Evolutionary conservation across 2,113 vertebrate species (phyloP).

Genomic region (Entosphenus tridentatus): DNA sequence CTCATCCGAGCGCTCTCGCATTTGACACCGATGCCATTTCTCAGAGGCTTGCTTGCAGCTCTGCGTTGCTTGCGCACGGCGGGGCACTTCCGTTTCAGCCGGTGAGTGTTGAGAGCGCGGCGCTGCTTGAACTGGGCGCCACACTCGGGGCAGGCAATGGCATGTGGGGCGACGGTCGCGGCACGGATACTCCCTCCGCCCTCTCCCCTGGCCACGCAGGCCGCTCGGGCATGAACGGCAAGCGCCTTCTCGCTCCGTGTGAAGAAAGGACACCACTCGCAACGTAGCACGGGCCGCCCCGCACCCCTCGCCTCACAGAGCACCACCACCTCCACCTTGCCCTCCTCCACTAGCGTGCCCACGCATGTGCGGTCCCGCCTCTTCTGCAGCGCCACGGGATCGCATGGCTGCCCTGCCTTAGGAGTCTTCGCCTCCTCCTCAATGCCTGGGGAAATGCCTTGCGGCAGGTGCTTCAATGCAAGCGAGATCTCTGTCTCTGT

Average conservation of each 20-base stretch:
- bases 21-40: background rate
- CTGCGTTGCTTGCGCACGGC: conserved; percentile 17
- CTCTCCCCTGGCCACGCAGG: conserved; percentile 28
- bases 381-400: conserved; percentile 17
- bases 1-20: too few relatives aligned
- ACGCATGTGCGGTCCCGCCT: conserved; percentile 66
- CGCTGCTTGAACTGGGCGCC: conserved; percentile 58
- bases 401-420: too few relatives aligned
- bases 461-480: too few relatives aligned
- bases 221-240: conserved; percentile 28
- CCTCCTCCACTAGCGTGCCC: conserved; percentile 51
- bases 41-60: background rate
- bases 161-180: conserved; percentile 1
- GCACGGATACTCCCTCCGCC: too few relatives aligned
- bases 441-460: too few relatives aligned
- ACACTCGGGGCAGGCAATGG: conserved; percentile 31
- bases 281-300: conserved; percentile 26
- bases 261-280: conserved; percentile 39
- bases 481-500: too few relatives aligned
- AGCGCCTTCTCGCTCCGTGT: conserved; percentile 38
- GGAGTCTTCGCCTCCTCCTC: too few relatives aligned
- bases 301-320: conserved; percentile 22
- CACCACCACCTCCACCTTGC: conserved; percentile 66
- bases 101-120: conserved; percentile 48
- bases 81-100: conserved; percentile 36